A percentile compares a stretch with the other conserved stretches of the same genome.
Evolutionary conservation across 2,797 vertebrate genomes (phyloP).

Genomic region (Cossypha caffra): DNA sequence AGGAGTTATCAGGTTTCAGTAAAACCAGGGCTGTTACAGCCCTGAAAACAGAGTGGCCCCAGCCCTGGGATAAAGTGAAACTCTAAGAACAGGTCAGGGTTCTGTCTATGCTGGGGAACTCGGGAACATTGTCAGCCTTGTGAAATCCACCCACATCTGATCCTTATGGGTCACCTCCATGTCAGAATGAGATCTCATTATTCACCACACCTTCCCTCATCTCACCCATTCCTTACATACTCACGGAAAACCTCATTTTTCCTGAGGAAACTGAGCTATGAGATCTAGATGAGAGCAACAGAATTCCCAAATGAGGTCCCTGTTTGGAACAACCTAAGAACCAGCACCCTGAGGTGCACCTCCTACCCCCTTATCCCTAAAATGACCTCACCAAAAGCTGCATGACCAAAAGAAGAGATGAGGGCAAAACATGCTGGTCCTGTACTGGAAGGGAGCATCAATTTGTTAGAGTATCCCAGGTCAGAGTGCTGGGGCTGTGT

Average conservation of each 20-base stretch:
- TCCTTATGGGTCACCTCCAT: not conserved
- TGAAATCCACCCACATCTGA: not conserved
- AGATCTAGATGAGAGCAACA: not conserved
- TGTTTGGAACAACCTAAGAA: not conserved
- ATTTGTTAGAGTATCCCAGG: not conserved
- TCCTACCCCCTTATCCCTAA: not conserved
- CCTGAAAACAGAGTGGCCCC: not conserved
- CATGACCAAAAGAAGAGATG: fast-evolving
- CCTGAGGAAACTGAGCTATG: not conserved
- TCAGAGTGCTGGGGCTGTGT: not conserved
- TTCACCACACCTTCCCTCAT: not conserved
- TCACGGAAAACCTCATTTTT: not conserved
- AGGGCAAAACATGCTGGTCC: not conserved
- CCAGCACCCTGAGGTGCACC: not conserved
- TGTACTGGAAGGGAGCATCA: not conserved
- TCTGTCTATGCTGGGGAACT: not conserved
- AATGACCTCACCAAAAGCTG: not conserved
- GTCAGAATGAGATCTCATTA: not conserved
- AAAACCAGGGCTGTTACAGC: not conserved
- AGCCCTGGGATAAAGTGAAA: not conserved
- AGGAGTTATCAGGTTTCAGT: not conserved
- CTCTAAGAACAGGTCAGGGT: not conserved
- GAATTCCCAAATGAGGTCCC: not conserved
- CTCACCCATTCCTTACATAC: not conserved
- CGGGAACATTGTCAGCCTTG: not conserved